Evolutionary conservation across 2,797 vertebrate species (phyloP).

Genomic region (Mionectes olivaceus): DNA sequence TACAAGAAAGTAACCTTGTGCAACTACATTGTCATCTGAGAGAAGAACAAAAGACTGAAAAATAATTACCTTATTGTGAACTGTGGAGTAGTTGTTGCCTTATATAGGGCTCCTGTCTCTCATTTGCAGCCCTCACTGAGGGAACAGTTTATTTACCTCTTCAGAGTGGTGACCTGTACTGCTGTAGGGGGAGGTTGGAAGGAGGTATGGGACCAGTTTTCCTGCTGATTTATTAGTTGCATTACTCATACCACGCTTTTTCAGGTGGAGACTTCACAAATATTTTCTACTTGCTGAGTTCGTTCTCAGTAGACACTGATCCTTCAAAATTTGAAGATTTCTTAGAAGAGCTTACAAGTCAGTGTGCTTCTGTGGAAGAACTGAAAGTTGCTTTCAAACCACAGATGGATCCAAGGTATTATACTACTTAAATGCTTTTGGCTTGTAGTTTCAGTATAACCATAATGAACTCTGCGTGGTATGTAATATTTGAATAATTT

Average conservation of each 20-base stretch:
- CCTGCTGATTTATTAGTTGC: background rate
- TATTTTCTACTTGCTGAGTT: constrained; percentile 88
- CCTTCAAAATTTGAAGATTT: constrained; percentile 73
- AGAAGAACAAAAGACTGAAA: background rate
- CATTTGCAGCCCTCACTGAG: background rate
- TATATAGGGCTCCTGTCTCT: background rate
- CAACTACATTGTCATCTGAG: background rate
- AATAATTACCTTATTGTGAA: background rate
- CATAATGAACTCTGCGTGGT: background rate
- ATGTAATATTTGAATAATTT: background rate
- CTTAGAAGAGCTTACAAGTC: constrained; percentile 75
- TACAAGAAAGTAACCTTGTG: background rate
- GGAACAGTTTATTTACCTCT: background rate
- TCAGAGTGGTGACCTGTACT: background rate
- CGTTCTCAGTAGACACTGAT: constrained; percentile 74
- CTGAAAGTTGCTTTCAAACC: constrained; percentile 88
- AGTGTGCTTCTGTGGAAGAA: constrained; percentile 92
- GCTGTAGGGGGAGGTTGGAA: background rate
- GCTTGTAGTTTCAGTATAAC: background rate
- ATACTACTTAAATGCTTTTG: background rate
- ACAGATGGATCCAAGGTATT: constrained; percentile 93
- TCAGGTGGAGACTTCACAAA: constrained; percentile 96
- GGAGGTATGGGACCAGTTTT: background rate
- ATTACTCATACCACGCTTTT: background rate
- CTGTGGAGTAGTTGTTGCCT: background rate